Evolutionary conservation across 2,113 vertebrate species (phyloP).

Genomic region (Alouatta palliata): DNA sequence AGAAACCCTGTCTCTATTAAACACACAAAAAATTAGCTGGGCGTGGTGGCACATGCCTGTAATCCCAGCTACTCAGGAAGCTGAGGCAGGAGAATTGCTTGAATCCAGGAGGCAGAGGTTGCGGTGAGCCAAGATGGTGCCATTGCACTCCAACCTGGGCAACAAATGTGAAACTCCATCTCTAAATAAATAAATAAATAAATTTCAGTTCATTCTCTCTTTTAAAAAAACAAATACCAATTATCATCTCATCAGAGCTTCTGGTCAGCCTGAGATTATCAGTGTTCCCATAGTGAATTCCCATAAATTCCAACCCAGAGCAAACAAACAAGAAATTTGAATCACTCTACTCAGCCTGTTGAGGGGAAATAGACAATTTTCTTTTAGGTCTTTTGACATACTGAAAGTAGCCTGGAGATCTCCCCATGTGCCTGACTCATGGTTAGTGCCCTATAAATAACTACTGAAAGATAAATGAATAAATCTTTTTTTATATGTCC

Average conservation of each 20-base stretch:
- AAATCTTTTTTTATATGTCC: neutral
- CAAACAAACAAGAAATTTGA: slow-evolving; percentile 32
- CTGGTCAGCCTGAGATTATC: slow-evolving; percentile 1
- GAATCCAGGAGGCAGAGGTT: no score
- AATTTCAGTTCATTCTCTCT: slow-evolving; percentile 23
- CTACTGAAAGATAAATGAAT: neutral
- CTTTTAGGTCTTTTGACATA: neutral
- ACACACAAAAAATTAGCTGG: no score
- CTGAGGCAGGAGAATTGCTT: no score
- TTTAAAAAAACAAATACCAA: neutral
- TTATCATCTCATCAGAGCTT: neutral
- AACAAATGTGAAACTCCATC: no score
- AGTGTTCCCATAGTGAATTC: neutral
- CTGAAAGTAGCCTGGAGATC: neutral
- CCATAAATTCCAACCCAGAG: slow-evolving; percentile 43
- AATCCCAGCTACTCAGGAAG: no score
- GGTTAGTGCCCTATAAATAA: neutral
- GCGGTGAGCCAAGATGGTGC: no score
- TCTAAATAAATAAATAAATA: neutral
- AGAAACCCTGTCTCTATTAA: no score
- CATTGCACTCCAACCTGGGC: no score
- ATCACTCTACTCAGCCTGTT: neutral
- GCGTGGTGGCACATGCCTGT: no score
- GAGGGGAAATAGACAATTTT: neutral
- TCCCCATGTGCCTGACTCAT: neutral